phyloP scores from a whole-genome alignment of 2,797 vertebrate genomes.

The Lepus townsendii region DNA sequence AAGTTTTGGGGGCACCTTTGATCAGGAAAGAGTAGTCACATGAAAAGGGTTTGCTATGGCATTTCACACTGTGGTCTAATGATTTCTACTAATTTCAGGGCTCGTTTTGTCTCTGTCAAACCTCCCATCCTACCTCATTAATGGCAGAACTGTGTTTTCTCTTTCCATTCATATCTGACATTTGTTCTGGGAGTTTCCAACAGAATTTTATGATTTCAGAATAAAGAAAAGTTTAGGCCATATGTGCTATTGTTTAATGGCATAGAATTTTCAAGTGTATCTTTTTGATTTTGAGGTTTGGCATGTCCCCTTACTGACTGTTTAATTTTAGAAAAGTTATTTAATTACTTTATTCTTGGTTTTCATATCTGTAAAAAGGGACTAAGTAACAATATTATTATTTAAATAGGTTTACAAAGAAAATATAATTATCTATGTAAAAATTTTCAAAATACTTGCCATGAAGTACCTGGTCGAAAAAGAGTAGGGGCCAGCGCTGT shows the following conservation, averaged over 20 bases:
- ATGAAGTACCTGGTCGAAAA: neutral
- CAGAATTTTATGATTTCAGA: neutral
- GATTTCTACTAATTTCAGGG: neutral
- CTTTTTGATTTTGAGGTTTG: neutral
- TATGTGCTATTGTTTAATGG: neutral
- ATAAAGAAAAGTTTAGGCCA: neutral
- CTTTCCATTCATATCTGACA: neutral
- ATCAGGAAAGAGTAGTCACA: neutral
- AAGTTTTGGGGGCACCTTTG: neutral
- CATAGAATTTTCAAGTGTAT: neutral
- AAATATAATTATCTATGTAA: conserved; percentile 34
- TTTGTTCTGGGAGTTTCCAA: neutral
- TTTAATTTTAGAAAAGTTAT: neutral
- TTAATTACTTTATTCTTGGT: neutral
- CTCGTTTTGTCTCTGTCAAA: neutral
- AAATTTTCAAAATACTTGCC: conserved; percentile 23
- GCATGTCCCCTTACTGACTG: neutral
- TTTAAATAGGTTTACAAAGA: neutral
- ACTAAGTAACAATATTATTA: neutral
- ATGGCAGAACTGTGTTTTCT: neutral
- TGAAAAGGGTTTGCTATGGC: neutral
- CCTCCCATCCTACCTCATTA: neutral
- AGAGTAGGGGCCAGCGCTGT: neutral
- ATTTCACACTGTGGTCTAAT: neutral
- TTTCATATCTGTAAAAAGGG: neutral